Base-by-base conservation (phyloP, 2,797 vertebrate species). In the Anguilla obscura region DNA sequence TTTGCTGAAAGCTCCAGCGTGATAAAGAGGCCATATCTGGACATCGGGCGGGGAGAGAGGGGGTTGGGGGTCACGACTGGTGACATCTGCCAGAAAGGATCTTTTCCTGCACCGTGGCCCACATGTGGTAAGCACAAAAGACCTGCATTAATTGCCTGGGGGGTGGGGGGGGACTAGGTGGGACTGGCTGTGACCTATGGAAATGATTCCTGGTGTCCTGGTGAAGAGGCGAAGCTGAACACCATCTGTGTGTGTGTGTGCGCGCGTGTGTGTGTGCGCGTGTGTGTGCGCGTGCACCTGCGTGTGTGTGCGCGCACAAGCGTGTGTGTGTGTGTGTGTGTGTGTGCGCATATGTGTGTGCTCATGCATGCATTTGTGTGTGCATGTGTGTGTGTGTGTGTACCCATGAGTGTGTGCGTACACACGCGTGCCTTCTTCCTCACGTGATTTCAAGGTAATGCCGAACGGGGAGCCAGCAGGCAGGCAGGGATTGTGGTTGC, bases 121-220 rank as follows among this genome's bases (percentile, higher is more conserved):
- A 95, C 95, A 96, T 95, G 94, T 95, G 95, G 92, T 91, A n/a
- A 86, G 89, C 89, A 96, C 95, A 96, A 95, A 94, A 92, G 91
- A 82, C 82, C 3, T 85, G 88, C 88, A 91, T 89, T 91, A 93
- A 93, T 93, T 92, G 87, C 33, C 85, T 76, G 86, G 85, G 84
- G 60, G 58, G 21, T 3, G 21, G 58, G 58, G 16, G 36, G 66
- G 79, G 85, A 45, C 69, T 40, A 90, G 89, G 89, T 86, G 52
- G 84, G 48, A 21, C 1, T 90, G 90, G 91, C 86, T 88, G 33
- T 93, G 94, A 94, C 95, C 94, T 96, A 95, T 96, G 94, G 93
- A 95, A 95, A 95, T 95, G 88, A 94, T 91, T 94, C 16, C 89
- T 89, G 88, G 90, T 89, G 90, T 91, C 88, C 91, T 90, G 85